phyloP scores from a whole-genome alignment of 2,888 invertebrate species.

The Hyalella azteca region DNA sequence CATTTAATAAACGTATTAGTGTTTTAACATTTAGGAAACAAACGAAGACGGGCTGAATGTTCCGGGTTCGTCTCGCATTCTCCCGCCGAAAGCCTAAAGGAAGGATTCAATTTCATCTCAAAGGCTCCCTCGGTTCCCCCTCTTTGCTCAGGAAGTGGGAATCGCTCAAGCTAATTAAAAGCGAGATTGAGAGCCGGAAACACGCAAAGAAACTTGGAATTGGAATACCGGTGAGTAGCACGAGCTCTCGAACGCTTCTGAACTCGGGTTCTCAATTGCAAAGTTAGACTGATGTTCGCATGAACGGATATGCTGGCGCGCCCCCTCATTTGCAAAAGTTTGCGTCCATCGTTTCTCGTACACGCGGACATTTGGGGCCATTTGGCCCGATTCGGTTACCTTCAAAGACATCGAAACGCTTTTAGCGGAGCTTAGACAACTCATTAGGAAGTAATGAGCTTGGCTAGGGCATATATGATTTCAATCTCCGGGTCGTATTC shows the following conservation, averaged over 20 bases:
- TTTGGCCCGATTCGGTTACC: background rate
- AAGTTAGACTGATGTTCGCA: background rate
- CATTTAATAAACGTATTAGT: too few relatives aligned
- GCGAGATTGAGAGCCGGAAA: background rate
- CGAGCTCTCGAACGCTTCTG: background rate
- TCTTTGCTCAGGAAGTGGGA: background rate
- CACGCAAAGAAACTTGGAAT: constrained; percentile 4
- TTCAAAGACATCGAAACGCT: background rate
- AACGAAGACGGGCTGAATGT: too few relatives aligned
- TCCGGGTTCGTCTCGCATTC: too few relatives aligned
- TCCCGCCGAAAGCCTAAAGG: too few relatives aligned
- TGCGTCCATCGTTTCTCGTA: background rate
- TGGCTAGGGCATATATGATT: too few relatives aligned
- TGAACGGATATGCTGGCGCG: too few relatives aligned
- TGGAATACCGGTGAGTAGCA: background rate
- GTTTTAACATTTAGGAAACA: too few relatives aligned
- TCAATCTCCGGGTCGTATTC: too few relatives aligned
- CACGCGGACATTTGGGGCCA: background rate
- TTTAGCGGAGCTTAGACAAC: too few relatives aligned
- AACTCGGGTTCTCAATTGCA: background rate
- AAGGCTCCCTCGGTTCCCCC: background rate
- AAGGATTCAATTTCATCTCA: background rate
- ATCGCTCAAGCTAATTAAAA: background rate
- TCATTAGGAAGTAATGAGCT: too few relatives aligned
- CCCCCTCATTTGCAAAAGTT: background rate